Percentiles rank a stretch among this genome's conserved stretches.
Conservation (phyloP, 2,888 invertebrate species). For the Arenicola marina region DNA sequence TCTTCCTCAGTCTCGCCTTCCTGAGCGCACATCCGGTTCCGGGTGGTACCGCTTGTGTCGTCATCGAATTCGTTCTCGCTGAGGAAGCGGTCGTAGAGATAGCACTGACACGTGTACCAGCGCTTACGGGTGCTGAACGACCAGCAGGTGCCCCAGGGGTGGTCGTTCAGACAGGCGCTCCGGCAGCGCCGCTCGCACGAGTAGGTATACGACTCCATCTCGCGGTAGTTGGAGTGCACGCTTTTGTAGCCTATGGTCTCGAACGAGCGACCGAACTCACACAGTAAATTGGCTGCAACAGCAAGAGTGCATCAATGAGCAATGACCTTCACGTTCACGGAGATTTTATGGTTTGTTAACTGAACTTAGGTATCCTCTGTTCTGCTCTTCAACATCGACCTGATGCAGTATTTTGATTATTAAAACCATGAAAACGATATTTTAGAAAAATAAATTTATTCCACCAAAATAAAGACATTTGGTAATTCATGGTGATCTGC, state of each 20-base stretch:
- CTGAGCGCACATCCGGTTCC: slow-evolving; percentile 6
- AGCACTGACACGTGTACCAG: slow-evolving; percentile 13
- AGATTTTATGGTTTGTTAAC: no score
- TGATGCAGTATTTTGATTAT: no score
- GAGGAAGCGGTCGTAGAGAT: slow-evolving; percentile 8
- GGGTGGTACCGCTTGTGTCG: not conserved
- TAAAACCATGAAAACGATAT: no score
- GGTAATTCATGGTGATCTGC: no score
- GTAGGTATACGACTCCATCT: not conserved
- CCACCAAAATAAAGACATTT: no score
- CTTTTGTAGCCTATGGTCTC: not conserved
- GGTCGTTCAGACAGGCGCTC: not conserved
- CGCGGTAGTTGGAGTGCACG: slow-evolving; percentile 7
- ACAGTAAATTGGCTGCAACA: slow-evolving; percentile 1
- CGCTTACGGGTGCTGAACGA: not conserved
- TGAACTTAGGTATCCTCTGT: no score
- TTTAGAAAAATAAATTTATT: no score
- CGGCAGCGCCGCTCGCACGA: not conserved
- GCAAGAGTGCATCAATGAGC: no score
- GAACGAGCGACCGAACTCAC: not conserved
- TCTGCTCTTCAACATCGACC: no score
- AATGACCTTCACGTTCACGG: no score
- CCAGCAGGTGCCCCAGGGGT: slow-evolving; percentile 12
- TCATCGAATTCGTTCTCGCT: slow-evolving; percentile 11
- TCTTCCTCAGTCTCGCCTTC: not conserved